Base-by-base conservation (phyloP, 2,888 invertebrate genomes). In the Thymelicus sylvestris region DNA sequence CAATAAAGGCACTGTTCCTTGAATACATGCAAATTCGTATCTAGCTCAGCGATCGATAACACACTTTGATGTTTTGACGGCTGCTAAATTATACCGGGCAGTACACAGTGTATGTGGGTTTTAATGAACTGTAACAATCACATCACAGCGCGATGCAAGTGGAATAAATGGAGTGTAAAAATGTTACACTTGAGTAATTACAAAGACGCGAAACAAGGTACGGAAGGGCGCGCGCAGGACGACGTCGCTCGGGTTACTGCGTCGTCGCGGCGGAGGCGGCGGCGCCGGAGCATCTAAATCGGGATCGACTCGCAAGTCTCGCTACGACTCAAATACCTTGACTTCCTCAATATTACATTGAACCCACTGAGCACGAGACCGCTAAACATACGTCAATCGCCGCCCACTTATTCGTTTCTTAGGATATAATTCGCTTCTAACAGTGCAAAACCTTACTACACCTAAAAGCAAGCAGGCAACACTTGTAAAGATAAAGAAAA, bases 341-440 rank as follows among this genome's bases (percentile, higher is more conserved):
- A 93, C 93, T 93, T 93, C 93, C 93, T 93, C 92, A 92, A 93
- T 92, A 93, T 92, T 92, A 93, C 93, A 92, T 93, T 93, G 93
- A 93, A 93, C 93, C 91, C 93, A 82, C 83, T 80, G 85, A 86
- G 80, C 89, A 89, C 86, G 84, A 91, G 89, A 89, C 87, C 87
- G 88, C 89, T 84, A 88, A 91, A 88, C 88, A 85, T 86, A 92
- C 92, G 91, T 92, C 91, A 92, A 90, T 89, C 85, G 86, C 87
- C 92, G 88, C 93, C 93, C 86, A 92, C 92, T 83, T 77, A 77
- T 68, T 78, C 81, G 77, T 71, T 63, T 52, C 81, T 82, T 82
- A 76, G 78, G 80, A 77, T 78, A 80, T 82, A 78, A 81, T 82
- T 81, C 79, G 81, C 83, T 80, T 80, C 82, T 83, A 79, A 84